A percentile compares a stretch with the other conserved stretches of the same genome.
Evolutionary conservation across 1,140 invertebrate species (phyloP).

Genomic region (Arctopsyche grandis): DNA sequence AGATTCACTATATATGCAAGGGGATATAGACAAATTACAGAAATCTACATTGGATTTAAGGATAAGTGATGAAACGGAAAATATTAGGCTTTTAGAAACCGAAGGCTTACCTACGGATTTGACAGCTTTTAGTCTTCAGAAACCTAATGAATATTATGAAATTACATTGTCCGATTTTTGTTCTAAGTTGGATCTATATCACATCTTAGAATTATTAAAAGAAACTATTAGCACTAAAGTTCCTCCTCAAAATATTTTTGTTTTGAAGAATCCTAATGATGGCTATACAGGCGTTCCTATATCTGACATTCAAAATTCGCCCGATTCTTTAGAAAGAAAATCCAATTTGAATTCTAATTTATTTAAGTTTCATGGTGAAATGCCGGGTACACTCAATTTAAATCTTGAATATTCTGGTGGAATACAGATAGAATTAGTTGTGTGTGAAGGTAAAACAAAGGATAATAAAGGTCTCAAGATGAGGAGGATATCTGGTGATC

Average conservation of each 20-base stretch:
- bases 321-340: slow-evolving; percentile 54
- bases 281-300: slow-evolving; percentile 41
- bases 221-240: slow-evolving; percentile 82
- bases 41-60: slow-evolving; percentile 63
- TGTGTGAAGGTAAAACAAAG: slow-evolving; percentile 78
- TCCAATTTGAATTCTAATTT: slow-evolving; percentile 50
- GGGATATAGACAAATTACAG: slow-evolving; percentile 62
- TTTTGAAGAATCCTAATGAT: slow-evolving; percentile 60
- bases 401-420: slow-evolving; percentile 85
- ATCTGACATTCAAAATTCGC: slow-evolving; percentile 53
- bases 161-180: slow-evolving; percentile 83
- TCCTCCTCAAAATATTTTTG: slow-evolving; percentile 77
- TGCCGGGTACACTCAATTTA: slow-evolving; percentile 63
- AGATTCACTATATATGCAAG: slow-evolving; percentile 55
- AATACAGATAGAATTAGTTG: slow-evolving; percentile 87
- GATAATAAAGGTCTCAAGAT: slow-evolving; percentile 89
- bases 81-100: slow-evolving; percentile 57
- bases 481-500: slow-evolving; percentile 90
- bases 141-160: slow-evolving; percentile 69
- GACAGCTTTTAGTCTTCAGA: slow-evolving; percentile 58
- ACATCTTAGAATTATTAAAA: slow-evolving; percentile 74
- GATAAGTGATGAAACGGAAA: slow-evolving; percentile 58
- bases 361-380: slow-evolving; percentile 60
- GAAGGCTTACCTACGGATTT: slow-evolving; percentile 66
- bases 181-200: slow-evolving; percentile 78